These are phyloP conservation scores for Ladona fulva DNA, from an alignment of 1,140 invertebrate species.

Conservation along the genomic window DNA sequence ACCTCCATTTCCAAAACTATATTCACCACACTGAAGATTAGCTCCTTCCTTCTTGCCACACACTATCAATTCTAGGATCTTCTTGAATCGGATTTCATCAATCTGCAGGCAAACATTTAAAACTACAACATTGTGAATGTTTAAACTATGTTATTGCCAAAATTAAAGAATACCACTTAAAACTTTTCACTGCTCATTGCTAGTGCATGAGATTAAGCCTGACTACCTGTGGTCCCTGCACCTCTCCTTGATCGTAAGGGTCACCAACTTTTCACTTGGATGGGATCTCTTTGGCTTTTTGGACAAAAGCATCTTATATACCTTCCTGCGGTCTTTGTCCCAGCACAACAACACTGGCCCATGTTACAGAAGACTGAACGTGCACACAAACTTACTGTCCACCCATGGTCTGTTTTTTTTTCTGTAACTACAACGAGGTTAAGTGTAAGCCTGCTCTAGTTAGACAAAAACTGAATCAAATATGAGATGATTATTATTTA, in stretches of 20 bases:
- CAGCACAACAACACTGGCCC: conserved; percentile 86
- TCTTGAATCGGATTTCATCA: conserved; percentile 65
- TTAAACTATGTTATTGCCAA: conserved; percentile 10
- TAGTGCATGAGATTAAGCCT: not conserved
- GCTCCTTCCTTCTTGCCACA: conserved; percentile 75
- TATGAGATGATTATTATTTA: no score
- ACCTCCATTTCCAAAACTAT: conserved; percentile 63
- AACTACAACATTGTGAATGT: not conserved
- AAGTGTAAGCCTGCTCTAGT: no score
- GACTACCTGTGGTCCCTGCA: conserved; percentile 73
- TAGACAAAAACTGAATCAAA: no score
- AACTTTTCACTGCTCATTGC: no score
- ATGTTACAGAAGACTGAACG: conserved; percentile 75
- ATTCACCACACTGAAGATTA: conserved; percentile 62
- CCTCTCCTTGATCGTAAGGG: conserved; percentile 56
- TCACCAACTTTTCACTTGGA: conserved; percentile 64
- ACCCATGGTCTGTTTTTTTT: no score
- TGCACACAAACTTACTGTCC: conserved; percentile 68
- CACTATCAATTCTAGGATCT: conserved; percentile 65
- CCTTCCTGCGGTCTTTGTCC: conserved; percentile 73
- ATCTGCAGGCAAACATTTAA: conserved; percentile 41
- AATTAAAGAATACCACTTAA: conserved; percentile 4
- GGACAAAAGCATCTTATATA: conserved; percentile 84
- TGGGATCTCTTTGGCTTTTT: conserved; percentile 57
- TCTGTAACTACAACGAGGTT: no score